Percentiles rank a stretch among this genome's conserved stretches.
phyloP scores from a whole-genome alignment of 2,888 invertebrate genomes.

The Ornithoptera priamus region DNA sequence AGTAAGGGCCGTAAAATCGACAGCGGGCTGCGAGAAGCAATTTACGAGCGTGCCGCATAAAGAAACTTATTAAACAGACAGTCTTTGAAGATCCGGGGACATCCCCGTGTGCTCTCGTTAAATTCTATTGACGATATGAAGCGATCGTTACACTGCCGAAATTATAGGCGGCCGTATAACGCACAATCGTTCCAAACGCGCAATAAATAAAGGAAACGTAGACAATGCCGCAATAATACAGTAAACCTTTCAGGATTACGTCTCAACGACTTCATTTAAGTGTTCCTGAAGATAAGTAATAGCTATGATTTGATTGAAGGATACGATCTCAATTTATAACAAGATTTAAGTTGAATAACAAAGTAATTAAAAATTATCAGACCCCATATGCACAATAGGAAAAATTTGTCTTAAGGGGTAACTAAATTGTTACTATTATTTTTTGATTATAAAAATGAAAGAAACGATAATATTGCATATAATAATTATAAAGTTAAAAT shows the following conservation, averaged over 20 bases:
- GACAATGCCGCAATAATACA: background rate
- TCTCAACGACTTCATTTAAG: background rate
- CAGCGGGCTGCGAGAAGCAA: slow-evolving; percentile 54
- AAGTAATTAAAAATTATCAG: no score
- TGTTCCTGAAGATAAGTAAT: background rate
- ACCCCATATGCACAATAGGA: no score
- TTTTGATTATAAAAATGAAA: no score
- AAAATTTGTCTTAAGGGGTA: no score
- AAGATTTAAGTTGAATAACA: no score
- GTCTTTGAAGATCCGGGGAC: slow-evolving; percentile 25
- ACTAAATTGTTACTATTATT: no score
- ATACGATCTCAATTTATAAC: background rate
- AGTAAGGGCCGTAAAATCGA: slow-evolving; percentile 57
- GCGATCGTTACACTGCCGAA: slow-evolving; percentile 16
- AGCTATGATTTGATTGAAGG: background rate
- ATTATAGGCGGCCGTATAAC: slow-evolving; percentile 10
- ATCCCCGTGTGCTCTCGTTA: slow-evolving; percentile 22
- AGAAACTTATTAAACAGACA: slow-evolving; percentile 29
- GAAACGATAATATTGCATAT: background rate
- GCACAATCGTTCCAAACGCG: background rate
- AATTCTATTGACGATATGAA: slow-evolving; percentile 19
- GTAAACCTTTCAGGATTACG: background rate
- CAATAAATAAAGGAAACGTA: background rate
- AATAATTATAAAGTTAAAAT: background rate
- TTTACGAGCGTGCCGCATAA: slow-evolving; percentile 51